These are phyloP conservation scores for Rhombomys opimus DNA, from an alignment of 2,113 vertebrate genomes.

Conservation along the genomic window DNA sequence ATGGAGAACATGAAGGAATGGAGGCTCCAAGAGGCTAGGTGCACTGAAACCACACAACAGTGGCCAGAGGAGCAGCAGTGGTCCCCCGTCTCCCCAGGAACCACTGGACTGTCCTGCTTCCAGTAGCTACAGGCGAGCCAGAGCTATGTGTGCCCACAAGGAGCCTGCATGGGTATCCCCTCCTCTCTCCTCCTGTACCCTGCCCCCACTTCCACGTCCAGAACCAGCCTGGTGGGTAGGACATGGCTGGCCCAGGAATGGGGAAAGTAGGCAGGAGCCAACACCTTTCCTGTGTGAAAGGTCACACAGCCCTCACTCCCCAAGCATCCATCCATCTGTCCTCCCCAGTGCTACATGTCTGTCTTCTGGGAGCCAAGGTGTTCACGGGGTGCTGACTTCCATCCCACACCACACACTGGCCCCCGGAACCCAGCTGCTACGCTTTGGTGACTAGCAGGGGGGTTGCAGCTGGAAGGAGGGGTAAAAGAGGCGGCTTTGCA, in stretches of 20 bases:
- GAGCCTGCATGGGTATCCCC: no score
- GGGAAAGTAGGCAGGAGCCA: not conserved
- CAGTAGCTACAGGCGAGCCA: not conserved
- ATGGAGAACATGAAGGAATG: not conserved
- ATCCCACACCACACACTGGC: accelerated
- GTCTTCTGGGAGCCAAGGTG: not conserved
- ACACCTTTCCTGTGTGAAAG: not conserved
- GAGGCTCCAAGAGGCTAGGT: accelerated
- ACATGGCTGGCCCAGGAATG: not conserved
- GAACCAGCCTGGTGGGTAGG: not conserved
- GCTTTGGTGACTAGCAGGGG: not conserved
- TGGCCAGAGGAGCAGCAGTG: not conserved
- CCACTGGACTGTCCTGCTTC: accelerated
- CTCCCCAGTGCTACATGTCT: not conserved
- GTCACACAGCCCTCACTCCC: not conserved
- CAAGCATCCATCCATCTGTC: accelerated
- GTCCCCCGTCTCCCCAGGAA: not conserved
- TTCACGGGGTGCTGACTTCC: not conserved
- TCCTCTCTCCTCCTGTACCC: not conserved
- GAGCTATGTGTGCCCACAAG: not conserved
- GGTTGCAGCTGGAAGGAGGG: not conserved
- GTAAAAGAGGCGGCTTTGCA: accelerated
- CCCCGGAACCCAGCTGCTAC: not conserved
- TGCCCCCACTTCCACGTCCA: not conserved
- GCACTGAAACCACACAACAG: no score